Percentiles rank a stretch among this genome's conserved stretches.
These are phyloP conservation scores for Lithosia quadra DNA, from an alignment of 2,888 invertebrate genomes.

Conservation along the genomic window DNA sequence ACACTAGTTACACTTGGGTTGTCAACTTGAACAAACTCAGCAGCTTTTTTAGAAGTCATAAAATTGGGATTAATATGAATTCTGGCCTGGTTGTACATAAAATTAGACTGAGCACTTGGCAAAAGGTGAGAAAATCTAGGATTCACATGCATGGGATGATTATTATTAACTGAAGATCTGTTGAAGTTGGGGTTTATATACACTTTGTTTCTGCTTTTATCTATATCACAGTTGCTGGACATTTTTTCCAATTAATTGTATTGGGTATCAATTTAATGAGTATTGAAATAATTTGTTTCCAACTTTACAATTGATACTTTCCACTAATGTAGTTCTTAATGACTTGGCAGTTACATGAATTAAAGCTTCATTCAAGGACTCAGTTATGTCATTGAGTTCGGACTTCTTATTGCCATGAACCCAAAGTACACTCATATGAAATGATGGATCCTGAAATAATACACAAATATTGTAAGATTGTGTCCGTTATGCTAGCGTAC, in stretches of 20 bases:
- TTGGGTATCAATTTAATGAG: constrained; percentile 68
- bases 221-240: constrained; percentile 42
- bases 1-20: not conserved
- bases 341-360: constrained; percentile 67
- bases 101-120: constrained; percentile 35
- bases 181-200: constrained; percentile 82
- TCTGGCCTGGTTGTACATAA: constrained; percentile 54
- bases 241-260: constrained; percentile 28
- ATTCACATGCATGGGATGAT: constrained; percentile 65
- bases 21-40: constrained; percentile 4
- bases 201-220: constrained; percentile 63
- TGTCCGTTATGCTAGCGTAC: no score
- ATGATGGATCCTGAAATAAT: constrained; percentile 91
- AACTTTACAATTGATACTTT: constrained; percentile 89
- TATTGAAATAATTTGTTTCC: constrained; percentile 92
- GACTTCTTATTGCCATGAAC: constrained; percentile 89
- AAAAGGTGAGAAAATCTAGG: constrained; percentile 65
- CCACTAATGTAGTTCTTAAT: constrained; percentile 81
- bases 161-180: constrained; percentile 39
- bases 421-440: constrained; percentile 95
- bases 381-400: constrained; percentile 78
- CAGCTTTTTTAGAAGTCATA: constrained; percentile 47
- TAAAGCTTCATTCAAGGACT: constrained; percentile 79
- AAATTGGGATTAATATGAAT: constrained; percentile 85
- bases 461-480: constrained; percentile 15